These are phyloP conservation scores for Zoroaster sp. DNA, from an alignment of 53 echinoderm and acorn worm genomes.

Conservation along the genomic window DNA sequence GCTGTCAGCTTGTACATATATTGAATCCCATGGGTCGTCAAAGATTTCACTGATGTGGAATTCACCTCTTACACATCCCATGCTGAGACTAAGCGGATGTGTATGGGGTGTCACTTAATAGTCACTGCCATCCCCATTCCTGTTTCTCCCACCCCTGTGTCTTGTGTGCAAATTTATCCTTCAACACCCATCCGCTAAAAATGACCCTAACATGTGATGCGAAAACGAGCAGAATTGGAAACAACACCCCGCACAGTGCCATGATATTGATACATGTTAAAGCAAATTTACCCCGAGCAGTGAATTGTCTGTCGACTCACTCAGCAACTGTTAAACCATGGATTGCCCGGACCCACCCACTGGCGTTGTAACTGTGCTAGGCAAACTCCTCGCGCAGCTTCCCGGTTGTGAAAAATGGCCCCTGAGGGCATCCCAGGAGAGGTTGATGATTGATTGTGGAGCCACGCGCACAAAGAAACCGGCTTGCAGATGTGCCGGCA, in stretches of 20 bases:
- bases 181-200: slow-evolving; percentile 38
- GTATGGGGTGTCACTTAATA: neutral
- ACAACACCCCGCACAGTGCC: slow-evolving; percentile 9
- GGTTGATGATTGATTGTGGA: slow-evolving; percentile 32
- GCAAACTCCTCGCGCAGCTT: slow-evolving; percentile 22
- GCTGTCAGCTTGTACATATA: neutral
- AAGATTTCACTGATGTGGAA: neutral
- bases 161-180: slow-evolving; percentile 38
- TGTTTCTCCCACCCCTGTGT: neutral
- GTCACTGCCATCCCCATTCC: neutral
- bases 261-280: slow-evolving; percentile 39
- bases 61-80: neutral
- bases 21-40: neutral
- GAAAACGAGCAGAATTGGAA: slow-evolving; percentile 38
- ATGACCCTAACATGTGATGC: slow-evolving; percentile 20
- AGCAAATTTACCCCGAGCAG: slow-evolving; percentile 44
- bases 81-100: neutral
- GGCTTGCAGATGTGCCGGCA: slow-evolving; percentile 26
- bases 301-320: neutral
- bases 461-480: slow-evolving; percentile 34
- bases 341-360: slow-evolving; percentile 40
- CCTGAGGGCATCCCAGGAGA: neutral
- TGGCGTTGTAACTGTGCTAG: slow-evolving; percentile 12
- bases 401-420: slow-evolving; percentile 46
- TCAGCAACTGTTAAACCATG: slow-evolving; percentile 28